Base-by-base conservation (phyloP, 1,140 invertebrate species). In the Drosophila funebris region DNA sequence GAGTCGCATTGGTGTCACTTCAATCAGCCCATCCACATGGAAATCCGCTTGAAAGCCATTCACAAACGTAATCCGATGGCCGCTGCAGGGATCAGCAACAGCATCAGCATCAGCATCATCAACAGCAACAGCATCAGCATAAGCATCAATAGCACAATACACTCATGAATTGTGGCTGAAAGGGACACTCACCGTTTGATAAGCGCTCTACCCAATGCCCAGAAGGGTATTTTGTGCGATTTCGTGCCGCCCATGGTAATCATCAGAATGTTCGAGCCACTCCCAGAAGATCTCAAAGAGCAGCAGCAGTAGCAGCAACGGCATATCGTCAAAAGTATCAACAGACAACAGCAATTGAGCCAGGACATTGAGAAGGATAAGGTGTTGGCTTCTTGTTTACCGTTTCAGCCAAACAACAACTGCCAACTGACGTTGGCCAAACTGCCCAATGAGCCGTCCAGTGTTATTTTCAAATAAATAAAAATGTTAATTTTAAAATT, bases 181-280 rank as follows among this genome's bases (percentile, higher is more conserved):
- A 54, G 39, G 29, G 33, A 60, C 46, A 75, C 73, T 84, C 79
- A 93, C 93, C 92, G 93, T 64, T 91, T 84, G 64, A 93, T 93
- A n/a, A 93, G 92, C 63, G 93, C 94, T 92, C 92, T 94, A 20
- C 92, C 93, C 78, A 93, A 92, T 92, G 93, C 95, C 95, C 93
- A 95, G 89, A 96, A 96, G 3, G 95, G 95, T 90, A 96, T 95
- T 91, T 96, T 95, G 76, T 96, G 95, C 50, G 95, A 96, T 90
- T 96, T 95, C 41, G 95, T 96, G 37, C 95, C 95, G 3, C 95
- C 95, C 94, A 96, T 95, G 1, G 96, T 96, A 67, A 96, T 93
- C 94, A 91, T 89, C 56, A 76, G 67, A 44, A 78, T 78, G 57
- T 87, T 78, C 13, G 73, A 57, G 43, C 72, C 16, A 66, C 22